phyloP scores from a whole-genome alignment of 2,888 invertebrate genomes.

The Gastrophysa polygoni region DNA sequence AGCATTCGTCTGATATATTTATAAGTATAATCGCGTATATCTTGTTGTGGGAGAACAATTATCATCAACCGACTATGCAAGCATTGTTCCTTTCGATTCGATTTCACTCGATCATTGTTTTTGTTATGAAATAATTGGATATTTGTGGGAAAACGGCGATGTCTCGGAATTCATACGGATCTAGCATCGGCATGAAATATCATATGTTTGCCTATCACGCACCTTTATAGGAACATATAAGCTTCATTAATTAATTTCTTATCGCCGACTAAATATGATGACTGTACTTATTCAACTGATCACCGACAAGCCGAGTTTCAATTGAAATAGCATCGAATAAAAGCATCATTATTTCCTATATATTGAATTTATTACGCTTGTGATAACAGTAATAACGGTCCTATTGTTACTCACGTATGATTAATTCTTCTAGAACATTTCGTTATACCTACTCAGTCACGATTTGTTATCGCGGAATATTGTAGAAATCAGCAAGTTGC shows the following conservation, averaged over 20 bases:
- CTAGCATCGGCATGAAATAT: background rate
- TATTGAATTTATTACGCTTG: conserved; percentile 28
- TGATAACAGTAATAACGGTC: conserved; percentile 31
- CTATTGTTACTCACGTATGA: conserved; percentile 29
- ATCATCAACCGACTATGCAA: too few relatives aligned
- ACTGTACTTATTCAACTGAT: too few relatives aligned
- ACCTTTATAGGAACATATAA: too few relatives aligned
- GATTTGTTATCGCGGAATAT: conserved; percentile 24
- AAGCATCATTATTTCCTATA: conserved; percentile 28
- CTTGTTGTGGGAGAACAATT: too few relatives aligned
- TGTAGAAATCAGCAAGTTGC: conserved; percentile 13
- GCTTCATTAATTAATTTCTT: conserved; percentile 9
- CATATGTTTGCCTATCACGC: too few relatives aligned
- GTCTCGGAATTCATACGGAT: background rate
- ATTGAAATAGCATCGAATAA: too few relatives aligned
- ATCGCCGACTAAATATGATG: conserved; percentile 18
- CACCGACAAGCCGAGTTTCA: conserved; percentile 15
- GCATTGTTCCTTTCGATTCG: too few relatives aligned
- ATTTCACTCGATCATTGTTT: background rate
- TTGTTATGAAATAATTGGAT: background rate
- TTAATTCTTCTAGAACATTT: conserved; percentile 25
- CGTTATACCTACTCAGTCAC: conserved; percentile 27
- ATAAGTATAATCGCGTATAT: background rate
- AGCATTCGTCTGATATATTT: conserved; percentile 3
- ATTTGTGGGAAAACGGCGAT: background rate